phyloP scores from a whole-genome alignment of 2,797 vertebrate genomes.

The Rhabdomys pumilio region DNA sequence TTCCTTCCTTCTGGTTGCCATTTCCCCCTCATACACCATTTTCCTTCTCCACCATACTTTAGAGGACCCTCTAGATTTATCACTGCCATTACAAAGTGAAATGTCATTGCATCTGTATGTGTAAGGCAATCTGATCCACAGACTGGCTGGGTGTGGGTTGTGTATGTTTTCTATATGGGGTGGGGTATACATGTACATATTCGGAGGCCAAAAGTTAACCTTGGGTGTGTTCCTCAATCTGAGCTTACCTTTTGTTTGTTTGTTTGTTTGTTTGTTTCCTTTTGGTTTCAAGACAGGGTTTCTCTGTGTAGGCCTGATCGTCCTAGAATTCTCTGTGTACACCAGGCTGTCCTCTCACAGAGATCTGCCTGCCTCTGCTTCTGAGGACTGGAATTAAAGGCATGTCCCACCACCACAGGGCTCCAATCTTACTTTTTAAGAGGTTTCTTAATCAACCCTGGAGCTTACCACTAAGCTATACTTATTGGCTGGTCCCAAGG shows the following conservation, averaged over 20 bases:
- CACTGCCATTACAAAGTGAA: background rate
- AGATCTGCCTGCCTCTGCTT: background rate
- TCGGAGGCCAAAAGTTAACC: background rate
- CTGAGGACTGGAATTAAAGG: background rate
- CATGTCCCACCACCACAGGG: background rate
- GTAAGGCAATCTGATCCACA: background rate
- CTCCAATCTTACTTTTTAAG: background rate
- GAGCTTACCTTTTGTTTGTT: background rate
- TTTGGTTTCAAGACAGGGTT: background rate
- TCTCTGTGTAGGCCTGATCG: background rate
- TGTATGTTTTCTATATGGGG: background rate
- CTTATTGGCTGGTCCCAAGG: background rate
- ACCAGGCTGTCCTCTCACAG: background rate
- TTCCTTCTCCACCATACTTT: conserved; percentile 4
- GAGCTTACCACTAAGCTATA: background rate
- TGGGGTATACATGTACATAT: background rate
- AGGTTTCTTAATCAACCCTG: background rate
- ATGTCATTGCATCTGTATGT: background rate
- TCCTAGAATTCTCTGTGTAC: background rate
- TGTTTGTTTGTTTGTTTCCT: background rate
- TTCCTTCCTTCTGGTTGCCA: conserved; percentile 12
- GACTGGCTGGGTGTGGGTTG: background rate
- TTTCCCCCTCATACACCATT: background rate
- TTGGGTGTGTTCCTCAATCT: background rate
- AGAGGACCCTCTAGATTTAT: conserved; percentile 28